Conservation (phyloP, 2,797 vertebrate genomes). For the Lemur catta region DNA sequence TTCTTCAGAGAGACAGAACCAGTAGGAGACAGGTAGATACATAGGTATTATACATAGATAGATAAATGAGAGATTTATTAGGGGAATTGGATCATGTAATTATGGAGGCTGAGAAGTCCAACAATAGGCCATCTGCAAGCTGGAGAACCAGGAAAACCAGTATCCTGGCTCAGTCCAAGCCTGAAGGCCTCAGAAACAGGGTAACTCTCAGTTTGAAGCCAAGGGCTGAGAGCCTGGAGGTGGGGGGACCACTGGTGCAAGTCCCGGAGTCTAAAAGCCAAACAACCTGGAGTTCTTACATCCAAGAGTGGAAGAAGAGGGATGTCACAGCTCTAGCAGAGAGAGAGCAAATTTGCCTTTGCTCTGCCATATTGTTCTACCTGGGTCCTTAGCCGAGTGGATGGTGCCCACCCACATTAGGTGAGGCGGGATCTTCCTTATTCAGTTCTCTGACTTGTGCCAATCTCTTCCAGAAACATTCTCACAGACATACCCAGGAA, state of each 20-base stretch:
- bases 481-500: neutral
- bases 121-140: neutral
- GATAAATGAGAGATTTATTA: neutral
- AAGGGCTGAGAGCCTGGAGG: neutral
- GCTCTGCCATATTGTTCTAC: neutral
- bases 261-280: neutral
- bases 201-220: neutral
- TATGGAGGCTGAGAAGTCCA: neutral
- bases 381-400: neutral
- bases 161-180: neutral
- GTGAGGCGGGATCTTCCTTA: neutral
- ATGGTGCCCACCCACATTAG: neutral
- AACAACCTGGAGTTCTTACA: neutral
- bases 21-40: neutral
- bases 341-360: neutral
- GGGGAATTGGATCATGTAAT: neutral
- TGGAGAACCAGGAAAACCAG: neutral
- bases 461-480: neutral
- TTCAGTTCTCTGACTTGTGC: neutral
- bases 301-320: neutral
- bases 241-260: neutral
- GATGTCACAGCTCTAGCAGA: neutral
- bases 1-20: neutral
- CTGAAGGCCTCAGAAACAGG: neutral
- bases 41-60: neutral